Conservation (phyloP, 2,888 invertebrate species). For the Mythimna lalbum region DNA sequence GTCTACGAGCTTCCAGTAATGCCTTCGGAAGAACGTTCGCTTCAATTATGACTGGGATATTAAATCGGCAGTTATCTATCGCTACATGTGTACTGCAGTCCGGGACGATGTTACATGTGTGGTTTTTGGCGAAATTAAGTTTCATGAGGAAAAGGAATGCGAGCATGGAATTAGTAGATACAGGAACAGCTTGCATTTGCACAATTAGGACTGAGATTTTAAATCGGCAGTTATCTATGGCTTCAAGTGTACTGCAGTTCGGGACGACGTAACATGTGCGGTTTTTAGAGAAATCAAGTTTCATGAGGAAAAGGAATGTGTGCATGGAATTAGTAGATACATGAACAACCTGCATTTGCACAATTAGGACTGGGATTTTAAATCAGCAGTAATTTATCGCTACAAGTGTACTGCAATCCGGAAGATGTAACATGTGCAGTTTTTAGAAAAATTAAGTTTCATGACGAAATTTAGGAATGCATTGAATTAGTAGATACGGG, state of each 20-base stretch:
- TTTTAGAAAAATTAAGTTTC: conserved; percentile 45
- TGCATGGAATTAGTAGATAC: conserved; percentile 6
- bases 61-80: conserved; percentile 82
- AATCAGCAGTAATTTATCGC: conserved; percentile 80
- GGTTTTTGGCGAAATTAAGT: conserved; percentile 48
- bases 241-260: too few relatives aligned
- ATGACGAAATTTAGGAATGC: conserved; percentile 4
- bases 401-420: conserved; percentile 60
- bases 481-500: conserved; percentile 7
- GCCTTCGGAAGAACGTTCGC: conserved; percentile 88
- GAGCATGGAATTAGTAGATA: conserved; percentile 10
- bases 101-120: conserved; percentile 38
- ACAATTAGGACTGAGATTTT: too few relatives aligned
- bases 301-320: neutral
- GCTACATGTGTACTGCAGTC: conserved; percentile 63
- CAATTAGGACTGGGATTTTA: conserved; percentile 88
- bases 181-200: conserved; percentile 1
- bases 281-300: conserved; percentile 53
- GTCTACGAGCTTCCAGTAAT: conserved; percentile 83
- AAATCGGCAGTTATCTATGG: too few relatives aligned
- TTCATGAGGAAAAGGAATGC: conserved; percentile 8
- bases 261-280: conserved; percentile 36
- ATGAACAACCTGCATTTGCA: too few relatives aligned
- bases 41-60: conserved; percentile 88
- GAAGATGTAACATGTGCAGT: conserved; percentile 44